A percentile compares a stretch with the other conserved stretches of the same genome.
phyloP scores from a whole-genome alignment of 2,113 vertebrate species.

The Pavo muticus region DNA sequence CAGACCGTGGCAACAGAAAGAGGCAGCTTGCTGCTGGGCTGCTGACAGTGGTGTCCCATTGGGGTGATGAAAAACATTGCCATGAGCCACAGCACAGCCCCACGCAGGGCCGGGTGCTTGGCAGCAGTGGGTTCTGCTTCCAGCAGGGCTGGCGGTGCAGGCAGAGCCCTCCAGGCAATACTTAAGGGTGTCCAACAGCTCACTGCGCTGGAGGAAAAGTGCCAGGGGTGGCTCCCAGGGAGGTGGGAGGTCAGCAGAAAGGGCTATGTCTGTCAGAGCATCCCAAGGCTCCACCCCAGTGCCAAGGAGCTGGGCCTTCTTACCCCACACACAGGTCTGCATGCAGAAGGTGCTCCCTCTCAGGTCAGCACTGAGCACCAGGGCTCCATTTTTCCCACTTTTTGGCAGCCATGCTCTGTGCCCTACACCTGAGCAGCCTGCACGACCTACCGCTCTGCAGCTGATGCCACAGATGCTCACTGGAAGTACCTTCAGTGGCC shows the following conservation, averaged over 20 bases:
- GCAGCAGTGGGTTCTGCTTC: not conserved
- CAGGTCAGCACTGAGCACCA: not conserved
- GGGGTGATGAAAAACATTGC: not conserved
- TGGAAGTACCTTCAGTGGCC: not conserved
- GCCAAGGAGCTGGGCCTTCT: not conserved
- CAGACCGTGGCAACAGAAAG: not conserved
- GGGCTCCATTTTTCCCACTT: not conserved
- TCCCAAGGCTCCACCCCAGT: not conserved
- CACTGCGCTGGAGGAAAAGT: not conserved
- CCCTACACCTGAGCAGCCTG: not conserved
- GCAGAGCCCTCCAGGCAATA: no score
- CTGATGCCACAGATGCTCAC: rapidly evolving
- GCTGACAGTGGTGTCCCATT: not conserved
- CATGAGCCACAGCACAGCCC: not conserved
- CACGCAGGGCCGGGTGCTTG: rapidly evolving
- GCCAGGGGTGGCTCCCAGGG: not conserved
- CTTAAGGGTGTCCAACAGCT: no score
- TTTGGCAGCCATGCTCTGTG: not conserved
- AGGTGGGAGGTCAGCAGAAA: not conserved
- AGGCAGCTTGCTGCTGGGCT: not conserved
- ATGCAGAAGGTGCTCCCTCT: not conserved
- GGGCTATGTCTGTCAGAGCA: not conserved
- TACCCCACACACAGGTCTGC: not conserved
- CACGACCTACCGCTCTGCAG: not conserved
- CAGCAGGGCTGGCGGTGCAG: not conserved